Evolutionary conservation across 2,888 invertebrate species (phyloP), one percentile per base, ranked within the genome.

Genomic region (Agrotis segetum): DNA sequence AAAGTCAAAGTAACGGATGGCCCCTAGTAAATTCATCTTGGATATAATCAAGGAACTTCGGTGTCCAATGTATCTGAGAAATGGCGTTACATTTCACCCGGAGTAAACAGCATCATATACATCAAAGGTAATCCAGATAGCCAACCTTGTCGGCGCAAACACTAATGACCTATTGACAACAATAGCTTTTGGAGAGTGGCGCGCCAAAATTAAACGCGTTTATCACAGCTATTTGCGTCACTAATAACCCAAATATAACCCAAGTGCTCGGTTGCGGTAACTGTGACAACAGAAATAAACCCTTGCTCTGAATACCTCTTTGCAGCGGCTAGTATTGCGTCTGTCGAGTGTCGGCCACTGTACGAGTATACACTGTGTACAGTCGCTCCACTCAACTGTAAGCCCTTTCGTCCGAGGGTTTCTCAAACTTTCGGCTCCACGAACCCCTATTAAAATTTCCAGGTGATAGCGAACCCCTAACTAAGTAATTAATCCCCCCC

Each of bases 201-300:
- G 88, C 84, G 93, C 93, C 94, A 93, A 91, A 95, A 90, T 94
- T 93, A 93, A 92, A 90, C 89, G 83, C 85, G 92, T 93, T 92
- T 91, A 94, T 92, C 92, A 92, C 89, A 88, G 88, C 91, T 93
- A 94, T 94, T 93, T 95, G 93, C 96, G 95, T 95, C 96, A 96
- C 91, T 92, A 92, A 92, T 93, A 93, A 92, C 90, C 93, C 92
- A 93, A 94, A 95, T 95, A 95, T 93, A 95, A 90, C 88, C 80
- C 85, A 83, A 86, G 87, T 83, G 85, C 86, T 88, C 88, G 83
- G 88, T 89, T 85, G 90, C 84, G 86, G 90, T 93, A 92, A 93
- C 92, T 92, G 92, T 93, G 94, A 94, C 95, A 92, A 91, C 95
- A 88, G 88, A 95, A 95, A 96, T 95, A 95, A 92, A 93, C 93